Evolutionary conservation across 2,113 vertebrate species (phyloP), one percentile per base, ranked within the genome.

Genomic region (Chamaetylas fuelleborni): DNA sequence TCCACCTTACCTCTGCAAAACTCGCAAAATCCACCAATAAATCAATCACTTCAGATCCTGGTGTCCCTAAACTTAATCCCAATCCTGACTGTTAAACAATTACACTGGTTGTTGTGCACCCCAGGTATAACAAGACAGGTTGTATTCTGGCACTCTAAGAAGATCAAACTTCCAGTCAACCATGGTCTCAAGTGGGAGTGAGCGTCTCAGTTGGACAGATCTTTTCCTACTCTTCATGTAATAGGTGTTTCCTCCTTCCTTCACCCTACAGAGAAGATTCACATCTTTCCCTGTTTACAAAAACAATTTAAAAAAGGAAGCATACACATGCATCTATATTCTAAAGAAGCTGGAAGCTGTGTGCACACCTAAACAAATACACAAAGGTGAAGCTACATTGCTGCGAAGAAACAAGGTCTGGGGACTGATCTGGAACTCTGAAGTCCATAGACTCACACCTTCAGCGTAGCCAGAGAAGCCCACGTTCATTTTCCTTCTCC

Each of bases 241-340:
- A 56, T 3, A 81, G 7, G 5, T 33, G 31, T 50, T 85, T 60
- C 17, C 13, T 34, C 33, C 28, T 87, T 81, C 16, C 12, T 87
- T 50, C 15, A 40, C 5, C 15, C 14, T 26, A 61, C 16, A 62
- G 33, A 72, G n/a, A 70, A 60, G n/a, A 69, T 7, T 77, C 28
- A 33, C 11, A 26, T 8, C 12, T 81, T 60, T 33, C 14, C 3
- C 12, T 69, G 9, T 34, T 48, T 1, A 13, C 20, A 28, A 54
- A 51, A 34, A 57, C 8, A 53, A 47, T 11, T 22, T 22, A 22
- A 16, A 34, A 61, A 23, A 31, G 2, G 6, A 50, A 17, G 6
- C 1, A 0, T 34, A 43, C 5, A 13, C 13, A 38, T 12, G 25
- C 4, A 29, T 34, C 14, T 58, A 8, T 10, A 13, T 45, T 62